A percentile compares a stretch with the other conserved stretches of the same genome.
phyloP scores from a whole-genome alignment of 1,140 invertebrate species.

The Drosophila ambigua region DNA sequence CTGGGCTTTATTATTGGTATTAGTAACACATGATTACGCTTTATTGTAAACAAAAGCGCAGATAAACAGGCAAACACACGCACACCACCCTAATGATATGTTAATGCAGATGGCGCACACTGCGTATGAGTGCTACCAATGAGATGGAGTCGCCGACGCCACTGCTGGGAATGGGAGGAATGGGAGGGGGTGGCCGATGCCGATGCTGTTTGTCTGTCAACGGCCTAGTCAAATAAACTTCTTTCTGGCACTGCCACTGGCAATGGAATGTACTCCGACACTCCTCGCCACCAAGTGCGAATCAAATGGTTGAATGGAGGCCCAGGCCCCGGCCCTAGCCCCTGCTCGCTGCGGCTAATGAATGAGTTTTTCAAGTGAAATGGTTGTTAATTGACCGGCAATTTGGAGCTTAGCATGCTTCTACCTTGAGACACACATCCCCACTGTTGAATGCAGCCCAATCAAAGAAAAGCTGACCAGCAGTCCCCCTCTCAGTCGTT shows the following conservation, averaged over 20 bases:
- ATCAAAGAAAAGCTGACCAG: constrained; percentile 57
- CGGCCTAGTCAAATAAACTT: constrained; percentile 75
- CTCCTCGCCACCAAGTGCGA: too few species aligned
- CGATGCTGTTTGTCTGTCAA: constrained; percentile 76
- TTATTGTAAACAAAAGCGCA: constrained; percentile 75
- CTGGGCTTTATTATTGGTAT: constrained; percentile 77
- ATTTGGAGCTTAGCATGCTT: constrained; percentile 10
- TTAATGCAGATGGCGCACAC: constrained; percentile 76
- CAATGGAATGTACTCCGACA: constrained; percentile 38
- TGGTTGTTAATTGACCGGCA: constrained; percentile 51
- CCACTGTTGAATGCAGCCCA: constrained; percentile 50
- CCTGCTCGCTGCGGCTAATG: constrained; percentile 1
- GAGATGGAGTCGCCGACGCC: neutral
- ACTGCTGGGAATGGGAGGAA: constrained; percentile 8
- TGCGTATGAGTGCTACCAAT: constrained; percentile 64
- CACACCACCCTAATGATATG: constrained; percentile 68
- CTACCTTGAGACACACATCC: constrained; percentile 4
- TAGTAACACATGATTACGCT: constrained; percentile 81
- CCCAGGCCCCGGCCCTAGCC: too few species aligned
- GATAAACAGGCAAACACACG: constrained; percentile 71
- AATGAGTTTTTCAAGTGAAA: constrained; percentile 49
- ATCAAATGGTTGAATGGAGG: too few species aligned
- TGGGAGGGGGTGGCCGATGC: constrained; percentile 8
- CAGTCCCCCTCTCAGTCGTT: neutral
- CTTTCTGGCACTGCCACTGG: constrained; percentile 1